phyloP scores from a whole-genome alignment of 2,888 invertebrate species.

The Leptopterna dolabrata region DNA sequence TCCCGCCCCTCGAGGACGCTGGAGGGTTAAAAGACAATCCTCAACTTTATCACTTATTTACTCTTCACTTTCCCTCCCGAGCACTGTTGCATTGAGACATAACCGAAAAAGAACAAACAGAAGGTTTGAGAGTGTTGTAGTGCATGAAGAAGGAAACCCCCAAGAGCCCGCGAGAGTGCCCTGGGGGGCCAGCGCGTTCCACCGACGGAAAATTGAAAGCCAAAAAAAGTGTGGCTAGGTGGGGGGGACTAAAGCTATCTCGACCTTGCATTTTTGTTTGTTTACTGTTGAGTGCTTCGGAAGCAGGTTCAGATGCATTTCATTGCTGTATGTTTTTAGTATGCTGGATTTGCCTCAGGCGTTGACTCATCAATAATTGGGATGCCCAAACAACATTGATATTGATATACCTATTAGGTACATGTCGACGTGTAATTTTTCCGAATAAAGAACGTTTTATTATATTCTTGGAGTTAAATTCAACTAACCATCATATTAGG shows the following conservation, averaged over 20 bases:
- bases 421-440: no score
- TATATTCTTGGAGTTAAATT: no score
- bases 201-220: constrained; percentile 8
- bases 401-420: no score
- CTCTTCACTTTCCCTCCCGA: neutral
- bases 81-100: constrained; percentile 16
- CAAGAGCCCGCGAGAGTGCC: neutral
- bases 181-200: neutral
- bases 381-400: no score
- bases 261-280: neutral
- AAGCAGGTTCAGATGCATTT: no score
- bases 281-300: neutral
- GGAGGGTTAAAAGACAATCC: constrained; percentile 21
- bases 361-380: no score
- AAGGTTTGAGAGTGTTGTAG: neutral
- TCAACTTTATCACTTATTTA: constrained; percentile 31
- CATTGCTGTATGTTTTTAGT: no score
- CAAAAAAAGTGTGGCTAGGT: neutral
- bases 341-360: no score
- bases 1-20: neutral
- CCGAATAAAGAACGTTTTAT: no score
- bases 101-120: neutral
- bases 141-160: neutral
- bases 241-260: neutral
- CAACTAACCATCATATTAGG: no score